A percentile compares a stretch with the other conserved stretches of the same genome.
phyloP scores from a whole-genome alignment of 2,888 invertebrate species.

The Oligia fasciuncula region DNA sequence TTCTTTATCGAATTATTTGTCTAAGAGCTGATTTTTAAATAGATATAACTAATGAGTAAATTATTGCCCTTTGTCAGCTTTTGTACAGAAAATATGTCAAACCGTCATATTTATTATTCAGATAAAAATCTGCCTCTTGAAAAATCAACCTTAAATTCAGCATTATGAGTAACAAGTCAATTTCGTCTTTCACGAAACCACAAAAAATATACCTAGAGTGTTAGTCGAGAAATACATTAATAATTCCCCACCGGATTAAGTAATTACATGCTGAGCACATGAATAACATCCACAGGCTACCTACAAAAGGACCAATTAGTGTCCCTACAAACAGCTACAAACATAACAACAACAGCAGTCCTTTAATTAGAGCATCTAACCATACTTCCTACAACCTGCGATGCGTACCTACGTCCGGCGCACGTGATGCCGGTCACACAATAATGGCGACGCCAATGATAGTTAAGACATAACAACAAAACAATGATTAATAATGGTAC shows the following conservation, averaged over 20 bases:
- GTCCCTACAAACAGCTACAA: slow-evolving; percentile 1
- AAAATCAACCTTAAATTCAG: background rate
- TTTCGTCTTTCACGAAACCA: background rate
- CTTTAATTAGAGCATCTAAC: slow-evolving; percentile 29
- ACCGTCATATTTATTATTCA: background rate
- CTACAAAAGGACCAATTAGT: slow-evolving; percentile 24
- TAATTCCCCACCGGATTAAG: slow-evolving; percentile 3
- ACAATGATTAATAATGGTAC: slow-evolving; percentile 61
- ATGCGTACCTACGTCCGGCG: slow-evolving; percentile 1
- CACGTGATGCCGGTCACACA: slow-evolving; percentile 43
- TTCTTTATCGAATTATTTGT: background rate
- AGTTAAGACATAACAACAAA: slow-evolving; percentile 48
- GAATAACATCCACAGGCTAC: slow-evolving; percentile 10
- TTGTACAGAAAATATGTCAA: too few relatives aligned
- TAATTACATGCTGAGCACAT: slow-evolving; percentile 1
- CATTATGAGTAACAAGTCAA: background rate
- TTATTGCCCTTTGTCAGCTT: too few relatives aligned
- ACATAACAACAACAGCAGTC: slow-evolving; percentile 20
- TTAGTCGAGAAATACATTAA: background rate
- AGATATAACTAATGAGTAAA: too few relatives aligned
- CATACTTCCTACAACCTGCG: slow-evolving; percentile 24
- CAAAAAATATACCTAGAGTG: background rate
- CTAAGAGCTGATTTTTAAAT: background rate
- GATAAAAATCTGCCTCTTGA: background rate
- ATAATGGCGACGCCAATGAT: slow-evolving; percentile 42